A percentile compares a stretch with the other conserved stretches of the same genome.
These are phyloP conservation scores for Steatornis caripensis DNA, from an alignment of 2,113 vertebrate genomes.

Conservation along the genomic window DNA sequence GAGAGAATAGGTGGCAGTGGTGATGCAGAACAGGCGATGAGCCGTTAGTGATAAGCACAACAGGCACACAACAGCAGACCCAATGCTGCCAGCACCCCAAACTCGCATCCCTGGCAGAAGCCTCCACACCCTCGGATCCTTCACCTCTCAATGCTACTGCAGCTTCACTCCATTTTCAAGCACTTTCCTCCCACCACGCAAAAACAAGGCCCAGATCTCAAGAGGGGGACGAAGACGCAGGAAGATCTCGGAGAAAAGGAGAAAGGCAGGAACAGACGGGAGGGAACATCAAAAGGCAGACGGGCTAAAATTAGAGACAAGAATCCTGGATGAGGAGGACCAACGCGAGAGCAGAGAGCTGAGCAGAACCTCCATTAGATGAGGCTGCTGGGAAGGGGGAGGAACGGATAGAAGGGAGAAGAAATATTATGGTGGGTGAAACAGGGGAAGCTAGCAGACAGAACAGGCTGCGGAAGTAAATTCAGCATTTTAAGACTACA, in stretches of 20 bases:
- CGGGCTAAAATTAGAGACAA: slow-evolving; percentile 44
- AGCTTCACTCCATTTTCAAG: background rate
- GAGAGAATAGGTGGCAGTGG: background rate
- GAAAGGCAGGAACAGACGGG: slow-evolving; percentile 22
- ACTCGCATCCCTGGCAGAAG: background rate
- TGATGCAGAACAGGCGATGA: background rate
- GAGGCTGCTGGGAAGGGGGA: background rate
- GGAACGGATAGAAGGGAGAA: background rate
- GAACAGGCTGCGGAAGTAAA: background rate
- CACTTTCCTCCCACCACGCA: background rate
- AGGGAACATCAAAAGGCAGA: slow-evolving; percentile 25
- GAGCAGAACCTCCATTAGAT: background rate
- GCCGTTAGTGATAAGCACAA: background rate
- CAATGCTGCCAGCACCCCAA: background rate
- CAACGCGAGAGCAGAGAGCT: background rate
- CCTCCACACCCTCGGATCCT: background rate
- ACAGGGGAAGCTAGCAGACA: background rate
- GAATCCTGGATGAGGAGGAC: background rate
- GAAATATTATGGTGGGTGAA: background rate
- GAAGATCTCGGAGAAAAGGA: background rate
- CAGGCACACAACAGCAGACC: background rate
- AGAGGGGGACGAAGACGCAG: background rate
- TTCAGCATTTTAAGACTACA: background rate
- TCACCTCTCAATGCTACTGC: background rate
- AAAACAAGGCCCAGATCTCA: background rate